phyloP scores from a whole-genome alignment of 2,797 vertebrate genomes.

The Zalophus californianus region DNA sequence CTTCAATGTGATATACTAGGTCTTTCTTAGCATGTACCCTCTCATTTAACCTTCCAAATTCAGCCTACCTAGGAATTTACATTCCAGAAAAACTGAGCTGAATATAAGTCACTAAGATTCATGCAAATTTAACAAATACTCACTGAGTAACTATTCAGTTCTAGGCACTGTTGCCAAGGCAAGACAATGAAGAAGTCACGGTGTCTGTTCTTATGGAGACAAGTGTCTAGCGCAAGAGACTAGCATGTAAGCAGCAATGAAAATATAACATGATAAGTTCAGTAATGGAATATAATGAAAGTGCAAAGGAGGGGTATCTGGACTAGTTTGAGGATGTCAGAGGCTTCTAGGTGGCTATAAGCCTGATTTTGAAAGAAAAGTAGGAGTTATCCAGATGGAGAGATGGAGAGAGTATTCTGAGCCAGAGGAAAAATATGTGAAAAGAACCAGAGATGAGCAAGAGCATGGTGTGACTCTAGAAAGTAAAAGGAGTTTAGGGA shows the following conservation, averaged over 20 bases:
- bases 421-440: background rate
- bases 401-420: background rate
- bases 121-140: background rate
- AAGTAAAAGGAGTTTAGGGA: background rate
- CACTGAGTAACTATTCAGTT: background rate
- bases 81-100: background rate
- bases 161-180: background rate
- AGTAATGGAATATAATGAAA: background rate
- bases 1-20: background rate
- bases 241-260: background rate
- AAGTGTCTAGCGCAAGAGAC: background rate
- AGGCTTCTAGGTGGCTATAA: background rate
- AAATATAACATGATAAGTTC: background rate
- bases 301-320: background rate
- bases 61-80: background rate
- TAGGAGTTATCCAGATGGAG: background rate
- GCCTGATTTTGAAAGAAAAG: constrained; percentile 7
- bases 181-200: background rate
- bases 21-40: background rate
- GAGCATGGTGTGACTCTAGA: background rate
- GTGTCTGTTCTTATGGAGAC: background rate
- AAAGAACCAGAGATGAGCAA: background rate
- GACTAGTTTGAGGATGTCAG: background rate
- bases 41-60: background rate
- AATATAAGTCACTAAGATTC: background rate